Percentiles rank a stretch among this genome's conserved stretches.
These are phyloP conservation scores for Grapholita molesta DNA, from an alignment of 1,140 invertebrate species.

Conservation along the genomic window DNA sequence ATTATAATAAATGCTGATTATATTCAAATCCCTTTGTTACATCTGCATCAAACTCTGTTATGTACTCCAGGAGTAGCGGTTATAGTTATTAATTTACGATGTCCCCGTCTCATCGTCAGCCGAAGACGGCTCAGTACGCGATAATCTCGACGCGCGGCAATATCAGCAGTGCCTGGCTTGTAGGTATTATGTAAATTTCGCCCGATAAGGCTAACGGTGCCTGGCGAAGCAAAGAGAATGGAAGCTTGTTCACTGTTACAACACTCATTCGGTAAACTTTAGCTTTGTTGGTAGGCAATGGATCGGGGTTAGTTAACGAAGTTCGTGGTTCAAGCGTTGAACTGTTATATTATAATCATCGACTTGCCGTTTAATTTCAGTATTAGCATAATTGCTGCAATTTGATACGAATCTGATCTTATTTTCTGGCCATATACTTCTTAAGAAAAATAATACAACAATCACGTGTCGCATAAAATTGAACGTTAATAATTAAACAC, in stretches of 20 bases:
- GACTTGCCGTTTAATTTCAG: too few species aligned
- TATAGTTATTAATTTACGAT: constrained; percentile 10
- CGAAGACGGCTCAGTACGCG: constrained; percentile 1
- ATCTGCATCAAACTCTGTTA: too few species aligned
- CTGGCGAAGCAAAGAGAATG: background rate
- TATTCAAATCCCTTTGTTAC: too few species aligned
- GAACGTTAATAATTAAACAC: too few species aligned
- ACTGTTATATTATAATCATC: background rate
- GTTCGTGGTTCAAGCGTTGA: background rate
- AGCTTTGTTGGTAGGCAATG: background rate
- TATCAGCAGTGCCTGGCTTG: constrained; percentile 9
- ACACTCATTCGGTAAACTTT: constrained; percentile 10
- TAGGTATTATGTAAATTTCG: constrained; percentile 16
- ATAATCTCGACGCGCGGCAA: constrained; percentile 11
- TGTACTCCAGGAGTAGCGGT: background rate
- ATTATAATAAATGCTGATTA: too few species aligned
- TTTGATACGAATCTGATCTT: too few species aligned
- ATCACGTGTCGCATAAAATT: too few species aligned
- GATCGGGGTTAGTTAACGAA: background rate
- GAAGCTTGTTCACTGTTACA: background rate
- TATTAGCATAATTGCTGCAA: too few species aligned
- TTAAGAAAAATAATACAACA: too few species aligned
- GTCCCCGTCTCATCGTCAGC: background rate
- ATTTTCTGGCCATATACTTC: too few species aligned
- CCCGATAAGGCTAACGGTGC: constrained; percentile 11